Conservation (phyloP, 2,888 invertebrate genomes). For the Criorhina ranunculi region DNA sequence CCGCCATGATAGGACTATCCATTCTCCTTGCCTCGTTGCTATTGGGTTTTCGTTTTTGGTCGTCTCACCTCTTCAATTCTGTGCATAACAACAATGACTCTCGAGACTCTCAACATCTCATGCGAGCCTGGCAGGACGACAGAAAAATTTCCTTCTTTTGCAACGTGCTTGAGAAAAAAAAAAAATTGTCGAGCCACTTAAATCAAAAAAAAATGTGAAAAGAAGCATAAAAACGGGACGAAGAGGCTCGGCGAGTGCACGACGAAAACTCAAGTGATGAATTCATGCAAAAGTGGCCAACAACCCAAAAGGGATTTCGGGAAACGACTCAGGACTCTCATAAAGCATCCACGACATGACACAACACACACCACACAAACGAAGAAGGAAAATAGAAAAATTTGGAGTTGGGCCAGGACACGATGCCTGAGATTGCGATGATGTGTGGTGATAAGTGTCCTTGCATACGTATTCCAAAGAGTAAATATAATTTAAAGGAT, state of each 20-base stretch:
- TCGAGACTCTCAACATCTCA: conserved; percentile 51
- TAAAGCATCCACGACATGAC: neutral
- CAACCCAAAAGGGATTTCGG: conserved; percentile 60
- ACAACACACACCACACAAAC: neutral
- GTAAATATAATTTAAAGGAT: conserved; percentile 70
- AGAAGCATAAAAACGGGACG: conserved; percentile 45
- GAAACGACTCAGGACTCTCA: conserved; percentile 12
- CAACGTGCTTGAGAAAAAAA: conserved; percentile 63
- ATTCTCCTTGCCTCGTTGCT: conserved; percentile 26
- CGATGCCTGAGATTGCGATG: conserved; percentile 8
- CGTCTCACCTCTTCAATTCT: conserved; percentile 59
- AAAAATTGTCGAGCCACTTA: conserved; percentile 71
- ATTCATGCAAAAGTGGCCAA: conserved; percentile 77
- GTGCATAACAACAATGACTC: conserved; percentile 75
- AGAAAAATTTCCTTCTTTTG: conserved; percentile 53
- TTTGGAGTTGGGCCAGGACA: conserved; percentile 32
- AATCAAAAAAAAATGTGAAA: conserved; percentile 20
- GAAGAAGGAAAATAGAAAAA: conserved; percentile 41
- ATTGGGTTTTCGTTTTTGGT: conserved; percentile 2
- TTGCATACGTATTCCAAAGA: conserved; percentile 58
- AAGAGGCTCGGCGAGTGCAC: conserved; percentile 65
- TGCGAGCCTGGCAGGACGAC: conserved; percentile 64
- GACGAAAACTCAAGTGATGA: conserved; percentile 73
- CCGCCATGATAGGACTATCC: conserved; percentile 75
- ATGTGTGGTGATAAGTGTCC: conserved; percentile 66